Conservation (phyloP, 2,113 vertebrate species). For the Thalassoma bifasciatum region DNA sequence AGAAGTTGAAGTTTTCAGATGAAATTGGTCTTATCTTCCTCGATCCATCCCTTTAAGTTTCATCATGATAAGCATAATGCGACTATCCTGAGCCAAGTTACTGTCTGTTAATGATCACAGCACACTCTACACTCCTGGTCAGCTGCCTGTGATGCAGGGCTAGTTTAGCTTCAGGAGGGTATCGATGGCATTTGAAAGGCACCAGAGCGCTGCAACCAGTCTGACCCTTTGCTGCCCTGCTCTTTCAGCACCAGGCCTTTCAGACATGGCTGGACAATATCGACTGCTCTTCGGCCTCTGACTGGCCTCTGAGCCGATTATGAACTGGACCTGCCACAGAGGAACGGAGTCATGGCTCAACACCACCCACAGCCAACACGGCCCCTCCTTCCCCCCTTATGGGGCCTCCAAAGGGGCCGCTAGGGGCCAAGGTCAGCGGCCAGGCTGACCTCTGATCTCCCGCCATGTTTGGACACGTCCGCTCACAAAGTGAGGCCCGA, state of each 20-base stretch:
- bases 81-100: background rate
- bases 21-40: no score
- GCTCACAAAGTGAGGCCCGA: constrained; percentile 81
- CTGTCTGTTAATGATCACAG: background rate
- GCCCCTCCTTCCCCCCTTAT: constrained; percentile 39
- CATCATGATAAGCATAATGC: background rate
- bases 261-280: constrained; percentile 79
- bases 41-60: background rate
- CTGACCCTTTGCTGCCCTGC: constrained; percentile 74
- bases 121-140: background rate
- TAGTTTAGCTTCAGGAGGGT: constrained; percentile 43
- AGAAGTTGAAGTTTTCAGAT: no score
- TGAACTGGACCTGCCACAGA: constrained; percentile 67
- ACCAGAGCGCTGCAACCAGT: constrained; percentile 67
- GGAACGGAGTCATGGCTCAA: constrained; percentile 54
- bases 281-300: constrained; percentile 53
- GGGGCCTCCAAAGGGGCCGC: constrained; percentile 40
- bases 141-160: constrained; percentile 36
- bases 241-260: constrained; percentile 75
- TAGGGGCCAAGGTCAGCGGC: constrained; percentile 86
- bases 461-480: constrained; percentile 89
- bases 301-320: constrained; percentile 82
- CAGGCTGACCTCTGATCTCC: constrained; percentile 78
- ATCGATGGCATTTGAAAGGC: constrained; percentile 77
- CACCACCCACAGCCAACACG: constrained; percentile 77